Evolutionary conservation across 2,113 vertebrate genomes (phyloP), one percentile per base, ranked within the genome.

Genomic region (Thunnus thynnus): DNA sequence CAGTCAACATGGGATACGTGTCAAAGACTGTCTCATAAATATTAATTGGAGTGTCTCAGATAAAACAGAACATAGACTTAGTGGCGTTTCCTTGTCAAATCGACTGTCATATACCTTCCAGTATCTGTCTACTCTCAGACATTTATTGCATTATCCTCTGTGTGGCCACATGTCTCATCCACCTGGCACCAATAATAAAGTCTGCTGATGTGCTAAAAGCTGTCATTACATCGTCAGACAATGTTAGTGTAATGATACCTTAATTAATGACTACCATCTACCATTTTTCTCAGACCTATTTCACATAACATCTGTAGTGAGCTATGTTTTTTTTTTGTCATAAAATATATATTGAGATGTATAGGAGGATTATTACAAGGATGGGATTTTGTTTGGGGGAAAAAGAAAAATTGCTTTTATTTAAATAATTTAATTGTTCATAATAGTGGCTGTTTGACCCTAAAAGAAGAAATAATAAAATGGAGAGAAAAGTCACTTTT

Each of bases 111-210:
- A 30, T 25, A 36, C 2, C n/a, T 20, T 44, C 20, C 22, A 18
- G 7, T 75, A 14, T 48, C 22, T 36, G 13, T 52, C 30, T 44
- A 7, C 73, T 17, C 17, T 57, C 56, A 50, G 64, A 17, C 66
- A 70, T 32, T 70, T 47, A 55, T 22, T 75, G 56, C 14, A 68
- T 62, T 54, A 69, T 69, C 18, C 1, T 47, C 20, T 60, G 13
- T 30, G 55, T 32, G 22, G 22, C 44, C 44, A 27, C 41, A 56
- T 17, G 36, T 56, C n/a, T 9, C 14, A 3, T 27, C 32, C 27
- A 54, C 5, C 18, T 63, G 27, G 17, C 50, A 44, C 57, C 52
- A 44, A 17, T 25, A 17, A 20, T 13, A 3, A 27, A 32, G 32
- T 25, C 63, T 58, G 58, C 25, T 72, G 13, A 56, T 48, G 25